phyloP scores from a whole-genome alignment of 1,140 invertebrate genomes.

The Rhynchophorus ferrugineus region DNA sequence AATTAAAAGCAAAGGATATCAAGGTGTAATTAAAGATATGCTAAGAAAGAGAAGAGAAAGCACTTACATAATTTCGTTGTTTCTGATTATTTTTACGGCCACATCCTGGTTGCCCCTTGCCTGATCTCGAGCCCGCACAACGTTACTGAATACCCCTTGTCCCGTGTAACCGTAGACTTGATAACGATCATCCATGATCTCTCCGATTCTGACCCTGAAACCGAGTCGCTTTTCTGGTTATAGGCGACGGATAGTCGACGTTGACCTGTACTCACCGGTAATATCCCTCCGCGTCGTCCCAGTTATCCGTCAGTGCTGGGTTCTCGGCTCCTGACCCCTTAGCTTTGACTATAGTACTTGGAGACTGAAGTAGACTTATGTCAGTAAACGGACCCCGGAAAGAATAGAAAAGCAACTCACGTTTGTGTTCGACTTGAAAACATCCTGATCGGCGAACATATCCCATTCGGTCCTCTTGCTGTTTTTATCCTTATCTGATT shows the following conservation, averaged over 20 bases:
- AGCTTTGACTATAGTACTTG: slow-evolving; percentile 61
- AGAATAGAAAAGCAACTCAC: slow-evolving; percentile 51
- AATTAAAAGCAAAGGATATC: too few species aligned
- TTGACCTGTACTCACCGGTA: slow-evolving; percentile 44
- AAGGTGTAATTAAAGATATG: too few species aligned
- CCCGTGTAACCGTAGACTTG: slow-evolving; percentile 96
- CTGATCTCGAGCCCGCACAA: slow-evolving; percentile 87
- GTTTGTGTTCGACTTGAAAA: slow-evolving; percentile 73
- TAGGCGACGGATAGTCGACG: neutral
- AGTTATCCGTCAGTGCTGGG: slow-evolving; percentile 92
- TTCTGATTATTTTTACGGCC: slow-evolving; percentile 98
- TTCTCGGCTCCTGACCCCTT: slow-evolving; percentile 69
- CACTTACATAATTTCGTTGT: slow-evolving; percentile 99
- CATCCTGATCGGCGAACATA: slow-evolving; percentile 86
- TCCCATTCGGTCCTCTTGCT: slow-evolving; percentile 62
- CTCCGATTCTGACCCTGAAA: slow-evolving; percentile 84
- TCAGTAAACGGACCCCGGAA: neutral
- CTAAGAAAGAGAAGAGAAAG: too few species aligned
- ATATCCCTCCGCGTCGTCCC: slow-evolving; percentile 98
- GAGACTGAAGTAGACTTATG: slow-evolving; percentile 43
- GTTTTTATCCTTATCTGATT: slow-evolving; percentile 38
- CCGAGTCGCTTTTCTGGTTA: neutral
- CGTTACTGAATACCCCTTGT: slow-evolving; percentile 98
- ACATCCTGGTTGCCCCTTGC: slow-evolving; percentile 83
- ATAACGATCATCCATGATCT: slow-evolving; percentile 88